Conservation (phyloP, 2,888 invertebrate genomes). For the Sinotaia quadrata region DNA sequence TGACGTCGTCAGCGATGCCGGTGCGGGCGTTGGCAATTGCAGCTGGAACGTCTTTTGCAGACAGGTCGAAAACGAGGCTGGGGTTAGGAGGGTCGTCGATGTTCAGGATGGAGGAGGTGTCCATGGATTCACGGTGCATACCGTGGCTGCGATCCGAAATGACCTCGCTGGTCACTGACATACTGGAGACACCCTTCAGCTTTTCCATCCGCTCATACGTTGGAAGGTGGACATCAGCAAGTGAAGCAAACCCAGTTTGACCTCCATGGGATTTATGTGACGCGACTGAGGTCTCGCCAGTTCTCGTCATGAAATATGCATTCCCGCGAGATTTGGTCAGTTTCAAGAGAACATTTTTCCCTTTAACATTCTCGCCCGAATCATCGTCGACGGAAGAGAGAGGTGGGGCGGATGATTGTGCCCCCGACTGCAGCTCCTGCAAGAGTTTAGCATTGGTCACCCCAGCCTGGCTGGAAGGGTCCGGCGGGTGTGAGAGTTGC, state of each 20-base stretch:
- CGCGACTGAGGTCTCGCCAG: no score
- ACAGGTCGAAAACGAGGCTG: not conserved
- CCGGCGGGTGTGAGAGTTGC: not conserved
- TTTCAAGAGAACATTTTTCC: not conserved
- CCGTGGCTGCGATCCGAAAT: not conserved
- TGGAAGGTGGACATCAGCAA: constrained; percentile 11
- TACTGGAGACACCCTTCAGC: constrained; percentile 1
- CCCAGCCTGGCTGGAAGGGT: no score
- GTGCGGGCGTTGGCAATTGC: constrained; percentile 4
- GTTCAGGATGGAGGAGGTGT: constrained; percentile 11
- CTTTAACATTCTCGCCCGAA: not conserved
- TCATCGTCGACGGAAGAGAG: not conserved
- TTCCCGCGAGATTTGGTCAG: constrained; percentile 26
- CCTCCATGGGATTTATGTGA: no score
- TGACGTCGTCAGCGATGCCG: constrained; percentile 6
- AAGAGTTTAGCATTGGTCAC: not conserved
- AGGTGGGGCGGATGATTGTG: not conserved
- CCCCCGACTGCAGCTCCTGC: not conserved
- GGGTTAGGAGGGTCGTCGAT: not conserved
- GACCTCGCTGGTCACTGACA: not conserved
- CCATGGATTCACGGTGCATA: constrained; percentile 20
- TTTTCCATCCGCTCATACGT: constrained; percentile 8
- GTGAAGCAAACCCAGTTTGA: no score
- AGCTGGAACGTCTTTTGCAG: not conserved
- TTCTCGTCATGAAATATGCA: constrained; percentile 17